Base-by-base conservation (phyloP, 2,797 vertebrate genomes). In the Smutsia gigantea region DNA sequence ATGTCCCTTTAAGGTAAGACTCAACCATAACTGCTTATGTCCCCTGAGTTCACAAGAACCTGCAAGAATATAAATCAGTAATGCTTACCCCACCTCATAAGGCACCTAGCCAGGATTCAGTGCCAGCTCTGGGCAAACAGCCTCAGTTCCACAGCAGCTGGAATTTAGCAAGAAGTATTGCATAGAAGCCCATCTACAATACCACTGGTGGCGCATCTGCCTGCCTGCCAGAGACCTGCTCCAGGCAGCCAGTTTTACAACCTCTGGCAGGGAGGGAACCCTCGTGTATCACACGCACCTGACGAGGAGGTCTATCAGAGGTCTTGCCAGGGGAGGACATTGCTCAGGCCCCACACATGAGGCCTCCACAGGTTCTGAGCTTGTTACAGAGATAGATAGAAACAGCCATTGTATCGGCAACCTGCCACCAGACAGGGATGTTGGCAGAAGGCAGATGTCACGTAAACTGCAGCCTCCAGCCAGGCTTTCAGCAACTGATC, bases 121-220 rank as follows among this genome's bases (percentile, higher is more conserved):
- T 12, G 27, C 42, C 57, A 64, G 14, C 51, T 53, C 46, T 34
- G 71, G 51, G 39, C 83, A 93, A 77, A 19, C 4, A 42, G 74
- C 57, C 57, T 9, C 31, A 1, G 39, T 27, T n/a, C 11, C 79
- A 75, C 1, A 63, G 77, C 49, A 74, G 27, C 59, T 21, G 10
- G 19, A 37, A 46, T 31, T 31, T 14, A 3, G 25, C 37, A 25
- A 8, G 27, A 72, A 87, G 37, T 13, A 8, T 0, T 51, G 5
- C 34, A 74, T 7, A 8, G 7, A 86, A 78, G 72, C 31, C 57
- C 42, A 8, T 7, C 23, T 11, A 29, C 37, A 27, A 34, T 31
- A 23, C 61, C 15, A 2, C 31, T 0, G 29, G 42, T 9, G 23
- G 53, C 29, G 2, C 10, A 69, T n/a, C 1, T 4, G 7, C 57